Evolutionary conservation across 2,797 vertebrate species (phyloP), one percentile per base, ranked within the genome.

Genomic region (Xiphorhynchus erythropygius): DNA sequence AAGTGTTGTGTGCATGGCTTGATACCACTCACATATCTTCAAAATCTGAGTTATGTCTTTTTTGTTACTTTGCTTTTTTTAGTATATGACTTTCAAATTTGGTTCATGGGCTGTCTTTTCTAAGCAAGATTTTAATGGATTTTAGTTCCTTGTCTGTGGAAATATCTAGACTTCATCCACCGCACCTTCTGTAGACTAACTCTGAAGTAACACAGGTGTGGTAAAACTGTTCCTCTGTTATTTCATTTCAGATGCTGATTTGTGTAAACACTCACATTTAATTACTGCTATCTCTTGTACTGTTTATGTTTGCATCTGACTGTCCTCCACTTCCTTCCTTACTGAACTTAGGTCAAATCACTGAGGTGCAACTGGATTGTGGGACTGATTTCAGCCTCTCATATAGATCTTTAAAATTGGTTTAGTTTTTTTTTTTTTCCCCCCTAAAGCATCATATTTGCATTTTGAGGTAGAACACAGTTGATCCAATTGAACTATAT

Each of bases 1-100:
- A 5, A 15, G 21, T 27, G 9, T 30, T 55, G 8, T 68, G 18
- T 56, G 22, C 0, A 0, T 16, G 16, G 74, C 25, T 84, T 55
- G 35, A 19, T 70, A n/a, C 17, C 24, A 42, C 28, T 39, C 44
- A 30, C 8, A 0, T 18, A 19, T 27, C 27, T 78, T 93, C 35
- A 65, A 71, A 84, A 44, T 52, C 18, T 79, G 67, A 52, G n/a
- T 41, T 47, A 18, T 1, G 1, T 52, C 13, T 47, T 42, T 71
- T n/a, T 30, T 89, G 3, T 55, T 77, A 17, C 52, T 6, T 33
- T 73, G 9, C 27, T 70, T 87, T 76, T 67, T 67, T 11, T 41
- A 30, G 11, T 37, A 5, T 9, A 7, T 50, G 11, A 11, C 47
- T 90, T 73, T 70, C 13, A 79, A 10, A 49, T 87, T 71, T 67